Evolutionary conservation across 2,797 vertebrate genomes (phyloP).

Genomic region (Chelon labrosus): DNA sequence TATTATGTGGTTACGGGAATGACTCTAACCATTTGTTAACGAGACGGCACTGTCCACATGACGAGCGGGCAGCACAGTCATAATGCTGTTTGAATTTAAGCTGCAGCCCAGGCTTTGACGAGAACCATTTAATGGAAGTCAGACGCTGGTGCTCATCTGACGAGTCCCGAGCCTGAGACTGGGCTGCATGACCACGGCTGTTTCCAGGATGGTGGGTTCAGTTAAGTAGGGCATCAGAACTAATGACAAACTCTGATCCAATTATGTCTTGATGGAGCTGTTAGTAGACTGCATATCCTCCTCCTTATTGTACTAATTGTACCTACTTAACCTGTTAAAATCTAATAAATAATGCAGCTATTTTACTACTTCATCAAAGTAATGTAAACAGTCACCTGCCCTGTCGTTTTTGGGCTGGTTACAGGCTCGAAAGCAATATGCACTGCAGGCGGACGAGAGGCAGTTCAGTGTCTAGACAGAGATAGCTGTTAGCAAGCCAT

Average conservation of each 20-base stretch:
- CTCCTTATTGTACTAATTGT: neutral
- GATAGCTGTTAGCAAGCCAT: too few relatives aligned
- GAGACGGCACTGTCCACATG: conserved; percentile 41
- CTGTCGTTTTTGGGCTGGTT: too few relatives aligned
- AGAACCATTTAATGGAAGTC: conserved; percentile 10
- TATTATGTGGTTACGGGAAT: conserved; percentile 39
- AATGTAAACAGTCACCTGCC: too few relatives aligned
- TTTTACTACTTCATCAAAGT: too few relatives aligned
- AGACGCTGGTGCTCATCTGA: conserved; percentile 5
- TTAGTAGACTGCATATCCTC: neutral
- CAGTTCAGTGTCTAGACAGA: too few relatives aligned
- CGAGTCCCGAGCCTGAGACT: neutral
- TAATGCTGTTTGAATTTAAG: conserved; percentile 27
- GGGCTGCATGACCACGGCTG: neutral
- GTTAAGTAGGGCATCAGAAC: neutral
- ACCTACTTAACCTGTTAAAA: too few relatives aligned
- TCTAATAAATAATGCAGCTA: too few relatives aligned
- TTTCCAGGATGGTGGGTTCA: conserved; percentile 19
- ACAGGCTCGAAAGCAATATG: too few relatives aligned
- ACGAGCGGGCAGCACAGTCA: conserved; percentile 37
- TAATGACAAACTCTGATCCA: conserved; percentile 2
- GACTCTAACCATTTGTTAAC: conserved; percentile 46
- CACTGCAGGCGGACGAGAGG: too few relatives aligned
- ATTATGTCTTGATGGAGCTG: conserved; percentile 1
- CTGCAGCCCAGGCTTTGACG: conserved; percentile 14